A percentile compares a stretch with the other conserved stretches of the same genome.
Evolutionary conservation across 92 coral and sea anemone species (phyloP).

Genomic region (Anthopleura xanthogrammica): DNA sequence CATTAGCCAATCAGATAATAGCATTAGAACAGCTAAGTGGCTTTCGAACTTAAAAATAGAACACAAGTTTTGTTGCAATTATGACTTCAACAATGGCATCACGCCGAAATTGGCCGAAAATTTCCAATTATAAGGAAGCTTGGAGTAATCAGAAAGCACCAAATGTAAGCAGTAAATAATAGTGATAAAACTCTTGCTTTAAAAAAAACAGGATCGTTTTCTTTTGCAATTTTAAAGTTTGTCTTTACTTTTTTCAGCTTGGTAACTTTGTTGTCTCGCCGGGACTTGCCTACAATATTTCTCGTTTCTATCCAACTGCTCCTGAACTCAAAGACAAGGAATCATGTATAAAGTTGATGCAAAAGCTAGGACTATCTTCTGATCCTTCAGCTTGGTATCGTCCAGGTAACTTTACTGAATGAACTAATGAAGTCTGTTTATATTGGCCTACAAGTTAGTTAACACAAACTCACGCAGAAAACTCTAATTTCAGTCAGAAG

Average conservation of each 20-base stretch:
- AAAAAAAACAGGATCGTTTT: neutral
- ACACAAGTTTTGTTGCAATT: conserved; percentile 22
- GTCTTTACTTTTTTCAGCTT: conserved; percentile 44
- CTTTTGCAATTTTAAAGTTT: neutral
- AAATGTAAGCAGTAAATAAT: conserved; percentile 40
- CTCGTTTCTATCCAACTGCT: conserved; percentile 70
- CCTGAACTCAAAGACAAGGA: conserved; percentile 49
- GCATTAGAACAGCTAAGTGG: conserved; percentile 33
- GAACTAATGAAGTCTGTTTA: conserved; percentile 18
- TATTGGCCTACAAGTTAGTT: neutral
- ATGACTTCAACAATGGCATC: conserved; percentile 91
- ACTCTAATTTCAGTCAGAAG: conserved; percentile 29
- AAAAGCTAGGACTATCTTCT: conserved; percentile 65
- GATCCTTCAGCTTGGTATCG: conserved; percentile 82
- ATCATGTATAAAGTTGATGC: conserved; percentile 67
- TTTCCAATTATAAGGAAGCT: conserved; percentile 57
- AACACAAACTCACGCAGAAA: conserved; percentile 14
- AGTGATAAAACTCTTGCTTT: no score
- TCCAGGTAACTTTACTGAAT: conserved; percentile 46
- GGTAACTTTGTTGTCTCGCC: conserved; percentile 63
- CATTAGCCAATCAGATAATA: conserved; percentile 35
- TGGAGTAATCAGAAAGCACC: conserved; percentile 62
- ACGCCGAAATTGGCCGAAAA: conserved; percentile 56
- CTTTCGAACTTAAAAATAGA: conserved; percentile 19
- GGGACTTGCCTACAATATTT: conserved; percentile 77